These are phyloP conservation scores for Casuarius casuarius DNA, from an alignment of 2,113 vertebrate genomes.

Conservation along the genomic window DNA sequence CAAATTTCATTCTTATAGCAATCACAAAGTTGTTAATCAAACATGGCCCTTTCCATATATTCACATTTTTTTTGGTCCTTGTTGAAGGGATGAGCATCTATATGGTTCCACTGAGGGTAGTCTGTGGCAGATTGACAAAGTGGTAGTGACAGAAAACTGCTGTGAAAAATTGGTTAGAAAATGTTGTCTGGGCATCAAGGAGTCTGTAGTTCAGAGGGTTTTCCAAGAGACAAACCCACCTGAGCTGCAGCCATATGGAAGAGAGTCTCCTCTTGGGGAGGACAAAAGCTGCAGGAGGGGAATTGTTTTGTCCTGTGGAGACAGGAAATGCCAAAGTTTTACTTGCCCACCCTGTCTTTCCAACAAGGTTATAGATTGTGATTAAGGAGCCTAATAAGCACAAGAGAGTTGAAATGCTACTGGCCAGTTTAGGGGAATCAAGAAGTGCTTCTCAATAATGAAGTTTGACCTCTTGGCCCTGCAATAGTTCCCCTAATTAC, in stretches of 20 bases:
- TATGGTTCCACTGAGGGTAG: neutral
- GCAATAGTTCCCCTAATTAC: neutral
- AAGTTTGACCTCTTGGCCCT: neutral
- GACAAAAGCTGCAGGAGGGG: neutral
- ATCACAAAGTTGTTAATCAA: slow-evolving; percentile 70
- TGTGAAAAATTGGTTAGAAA: slow-evolving; percentile 41
- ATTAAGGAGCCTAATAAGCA: neutral
- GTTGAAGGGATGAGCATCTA: slow-evolving; percentile 10
- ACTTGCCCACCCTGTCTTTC: neutral
- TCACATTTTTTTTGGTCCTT: slow-evolving; percentile 32
- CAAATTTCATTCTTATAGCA: slow-evolving; percentile 72
- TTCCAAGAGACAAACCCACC: neutral
- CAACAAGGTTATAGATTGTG: neutral
- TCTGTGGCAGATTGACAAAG: slow-evolving; percentile 39
- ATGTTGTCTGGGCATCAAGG: neutral
- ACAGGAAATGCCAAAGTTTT: rapidly evolving
- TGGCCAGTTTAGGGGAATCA: neutral
- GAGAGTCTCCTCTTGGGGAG: neutral
- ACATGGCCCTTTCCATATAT: neutral
- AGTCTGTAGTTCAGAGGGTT: neutral
- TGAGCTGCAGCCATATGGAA: slow-evolving; percentile 12
- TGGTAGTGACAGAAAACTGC: slow-evolving; percentile 33
- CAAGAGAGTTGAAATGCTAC: neutral
- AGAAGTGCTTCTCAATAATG: neutral
- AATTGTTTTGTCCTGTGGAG: neutral